Conservation (phyloP, 2,113 vertebrate genomes). For the Carassius carassius region DNA sequence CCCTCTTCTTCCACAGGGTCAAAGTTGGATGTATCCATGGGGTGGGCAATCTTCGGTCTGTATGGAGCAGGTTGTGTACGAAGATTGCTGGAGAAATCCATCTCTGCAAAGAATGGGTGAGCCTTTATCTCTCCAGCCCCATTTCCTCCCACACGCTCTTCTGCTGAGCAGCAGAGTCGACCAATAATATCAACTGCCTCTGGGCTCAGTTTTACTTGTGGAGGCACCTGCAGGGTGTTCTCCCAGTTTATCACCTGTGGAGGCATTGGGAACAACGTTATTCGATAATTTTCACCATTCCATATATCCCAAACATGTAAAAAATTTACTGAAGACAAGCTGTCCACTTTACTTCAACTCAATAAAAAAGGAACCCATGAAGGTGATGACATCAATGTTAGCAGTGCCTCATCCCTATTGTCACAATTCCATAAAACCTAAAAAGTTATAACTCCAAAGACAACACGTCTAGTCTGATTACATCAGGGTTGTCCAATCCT, state of each 20-base stretch:
- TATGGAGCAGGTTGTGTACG: slow-evolving; percentile 94
- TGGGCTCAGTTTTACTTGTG: slow-evolving; percentile 89
- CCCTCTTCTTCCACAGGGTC: slow-evolving; percentile 95
- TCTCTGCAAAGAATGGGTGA: slow-evolving; percentile 87
- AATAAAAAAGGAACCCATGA: no score
- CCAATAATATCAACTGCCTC: slow-evolving; percentile 93
- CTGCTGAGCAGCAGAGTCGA: slow-evolving; percentile 90
- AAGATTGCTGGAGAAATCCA: slow-evolving; percentile 92
- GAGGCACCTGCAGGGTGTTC: slow-evolving; percentile 92
- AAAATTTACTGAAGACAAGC: no score
- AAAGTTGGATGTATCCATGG: slow-evolving; percentile 99
- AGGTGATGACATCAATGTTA: background rate
- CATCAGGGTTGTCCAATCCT: background rate
- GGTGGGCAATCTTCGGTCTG: slow-evolving; percentile 93
- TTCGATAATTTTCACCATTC: background rate
- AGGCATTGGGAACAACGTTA: background rate
- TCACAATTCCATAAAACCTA: background rate
- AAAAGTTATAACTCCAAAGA: background rate
- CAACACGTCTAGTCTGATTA: background rate
- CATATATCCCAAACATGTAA: background rate
- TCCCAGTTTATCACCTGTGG: slow-evolving; percentile 97
- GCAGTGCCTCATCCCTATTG: background rate
- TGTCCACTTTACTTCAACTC: no score
- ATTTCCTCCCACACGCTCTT: slow-evolving; percentile 87
- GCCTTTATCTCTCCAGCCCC: slow-evolving; percentile 94